A percentile compares a stretch with the other conserved stretches of the same genome.
Evolutionary conservation across 2,888 invertebrate genomes (phyloP).

Genomic region (Patella depressa): DNA sequence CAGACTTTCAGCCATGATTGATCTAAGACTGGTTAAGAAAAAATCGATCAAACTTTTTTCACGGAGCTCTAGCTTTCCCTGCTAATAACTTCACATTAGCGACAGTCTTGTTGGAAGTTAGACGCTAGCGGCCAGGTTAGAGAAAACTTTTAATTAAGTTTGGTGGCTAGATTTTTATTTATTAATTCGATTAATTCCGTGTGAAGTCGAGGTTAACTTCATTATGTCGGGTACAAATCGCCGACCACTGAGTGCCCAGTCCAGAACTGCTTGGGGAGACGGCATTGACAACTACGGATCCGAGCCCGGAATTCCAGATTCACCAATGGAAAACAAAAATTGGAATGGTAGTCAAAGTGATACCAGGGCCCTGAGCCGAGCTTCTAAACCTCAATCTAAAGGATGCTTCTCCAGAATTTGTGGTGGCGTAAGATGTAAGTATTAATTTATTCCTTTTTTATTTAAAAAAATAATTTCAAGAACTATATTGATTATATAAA

Average conservation of each 20-base stretch:
- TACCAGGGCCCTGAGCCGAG: constrained; percentile 28
- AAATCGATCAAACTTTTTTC: background rate
- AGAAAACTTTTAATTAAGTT: constrained; percentile 5
- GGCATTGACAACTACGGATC: constrained; percentile 48
- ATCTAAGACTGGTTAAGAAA: background rate
- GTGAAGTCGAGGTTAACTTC: background rate
- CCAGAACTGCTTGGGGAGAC: constrained; percentile 60
- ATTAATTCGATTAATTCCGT: background rate
- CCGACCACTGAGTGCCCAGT: constrained; percentile 60
- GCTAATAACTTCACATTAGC: background rate
- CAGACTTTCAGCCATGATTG: constrained; percentile 12
- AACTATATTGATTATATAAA: too few species aligned
- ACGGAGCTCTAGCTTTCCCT: background rate
- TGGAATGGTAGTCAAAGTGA: constrained; percentile 34
- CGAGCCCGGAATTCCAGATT: constrained; percentile 11
- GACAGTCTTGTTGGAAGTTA: background rate
- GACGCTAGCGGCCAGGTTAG: background rate
- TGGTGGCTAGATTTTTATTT: background rate
- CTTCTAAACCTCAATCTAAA: constrained; percentile 42
- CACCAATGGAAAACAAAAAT: too few species aligned
- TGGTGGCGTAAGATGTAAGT: constrained; percentile 20
- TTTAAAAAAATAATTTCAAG: too few species aligned
- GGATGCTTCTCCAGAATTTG: constrained; percentile 36
- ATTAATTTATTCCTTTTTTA: background rate
- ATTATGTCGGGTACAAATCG: constrained; percentile 29